Conservation (phyloP, 2,888 invertebrate genomes). For the Abscondita cerata region DNA sequence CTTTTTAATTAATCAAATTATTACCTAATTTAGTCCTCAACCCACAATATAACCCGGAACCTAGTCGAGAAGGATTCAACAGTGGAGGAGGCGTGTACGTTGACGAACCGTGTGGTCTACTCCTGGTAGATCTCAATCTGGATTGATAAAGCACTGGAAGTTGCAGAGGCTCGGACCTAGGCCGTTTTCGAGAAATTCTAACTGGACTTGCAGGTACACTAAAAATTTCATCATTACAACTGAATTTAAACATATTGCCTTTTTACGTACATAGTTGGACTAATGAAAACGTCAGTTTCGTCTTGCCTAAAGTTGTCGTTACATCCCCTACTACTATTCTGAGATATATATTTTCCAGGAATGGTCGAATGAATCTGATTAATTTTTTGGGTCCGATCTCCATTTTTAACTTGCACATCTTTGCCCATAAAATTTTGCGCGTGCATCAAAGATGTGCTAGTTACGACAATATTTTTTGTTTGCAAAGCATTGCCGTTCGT, state of each 20-base stretch:
- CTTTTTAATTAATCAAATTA: not conserved
- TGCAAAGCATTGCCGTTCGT: slow-evolving; percentile 60
- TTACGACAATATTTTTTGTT: slow-evolving; percentile 56
- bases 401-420: slow-evolving; percentile 43
- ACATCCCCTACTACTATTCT: slow-evolving; percentile 48
- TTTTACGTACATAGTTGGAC: slow-evolving; percentile 65
- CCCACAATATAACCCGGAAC: slow-evolving; percentile 79
- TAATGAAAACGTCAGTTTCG: slow-evolving; percentile 76
- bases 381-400: slow-evolving; percentile 48
- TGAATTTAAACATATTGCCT: not conserved
- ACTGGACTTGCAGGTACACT: slow-evolving; percentile 74
- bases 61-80: slow-evolving; percentile 88
- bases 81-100: slow-evolving; percentile 94
- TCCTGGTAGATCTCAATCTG: slow-evolving; percentile 61
- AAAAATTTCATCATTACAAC: slow-evolving; percentile 19
- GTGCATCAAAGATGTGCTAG: slow-evolving; percentile 38
- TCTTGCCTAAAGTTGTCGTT: slow-evolving; percentile 65
- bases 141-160: slow-evolving; percentile 60
- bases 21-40: slow-evolving; percentile 11
- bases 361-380: slow-evolving; percentile 48
- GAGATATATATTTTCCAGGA: slow-evolving; percentile 51
- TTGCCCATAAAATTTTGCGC: slow-evolving; percentile 27
- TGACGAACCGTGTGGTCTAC: slow-evolving; percentile 61
- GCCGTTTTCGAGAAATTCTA: slow-evolving; percentile 69
- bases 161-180: slow-evolving; percentile 67